Base-by-base conservation (phyloP, 2,113 vertebrate species). In the Scortum barcoo region DNA sequence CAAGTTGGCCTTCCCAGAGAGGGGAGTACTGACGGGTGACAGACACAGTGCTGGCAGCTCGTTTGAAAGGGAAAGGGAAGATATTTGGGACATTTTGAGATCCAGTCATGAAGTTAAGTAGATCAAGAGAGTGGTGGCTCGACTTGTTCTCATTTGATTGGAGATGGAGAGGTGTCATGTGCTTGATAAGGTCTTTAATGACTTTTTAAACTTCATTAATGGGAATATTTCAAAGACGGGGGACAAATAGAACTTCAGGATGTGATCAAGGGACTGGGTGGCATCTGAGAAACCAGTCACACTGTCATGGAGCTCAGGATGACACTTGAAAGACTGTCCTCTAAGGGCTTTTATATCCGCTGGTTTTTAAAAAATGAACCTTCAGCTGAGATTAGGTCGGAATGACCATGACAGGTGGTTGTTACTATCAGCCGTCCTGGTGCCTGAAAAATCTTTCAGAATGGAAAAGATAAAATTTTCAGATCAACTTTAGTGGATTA, bases 341-440 rank as follows among this genome's bases (percentile, higher is more conserved):
- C 7, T 0, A 38, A 13, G 22, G 70, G 74, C 19, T 89, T 86
- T 86, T 48, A 81, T 80, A 48, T 74, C 72, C n/a, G 17, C 82
- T 80, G 5, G 65, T 63, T 80, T 60, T 56, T 11, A 24, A 72
- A 84, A 86, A 78, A 71, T 58, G 6, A 51, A 75, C 60, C 66
- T 87, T 88, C 70, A 84, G 13, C 48, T 83, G 57, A 77, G 38
- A 81, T 85, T 57, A 86, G 75, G 75, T 83, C 85, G 71, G 36
- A 74, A 7, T 57, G 20, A 58, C 53, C 3, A 5, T 80, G 82
- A 79, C 72, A 68, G 62, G 53, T 62, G 73, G 63, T 30, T 83
- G 53, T 80, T 81, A 40, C 51, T 68, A 58, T 76, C 62, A 74
- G 69, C 33, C 10, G 0, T 42, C 38, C 56, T 0, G 65, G 19